A percentile compares a stretch with the other conserved stretches of the same genome.
These are phyloP conservation scores for Colletes collaris DNA, from an alignment of 2,888 invertebrate species.

Conservation along the genomic window DNA sequence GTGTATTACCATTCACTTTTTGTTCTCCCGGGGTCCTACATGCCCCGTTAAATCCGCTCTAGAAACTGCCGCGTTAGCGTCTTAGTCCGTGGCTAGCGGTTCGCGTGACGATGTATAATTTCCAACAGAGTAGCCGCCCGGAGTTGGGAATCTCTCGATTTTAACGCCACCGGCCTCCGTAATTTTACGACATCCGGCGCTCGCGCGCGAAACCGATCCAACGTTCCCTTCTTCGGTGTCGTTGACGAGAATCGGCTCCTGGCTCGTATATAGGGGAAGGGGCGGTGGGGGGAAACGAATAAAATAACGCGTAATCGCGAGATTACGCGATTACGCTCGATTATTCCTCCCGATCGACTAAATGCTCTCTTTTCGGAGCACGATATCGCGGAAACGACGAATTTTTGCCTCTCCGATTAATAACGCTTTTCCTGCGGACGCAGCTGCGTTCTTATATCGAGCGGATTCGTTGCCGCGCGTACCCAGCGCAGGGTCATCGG, in stretches of 20 bases:
- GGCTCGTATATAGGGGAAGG: not conserved
- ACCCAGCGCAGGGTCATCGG: not conserved
- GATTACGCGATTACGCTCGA: conserved; percentile 31
- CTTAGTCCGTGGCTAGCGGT: conserved; percentile 36
- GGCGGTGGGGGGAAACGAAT: conserved; percentile 3
- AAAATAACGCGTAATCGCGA: conserved; percentile 51
- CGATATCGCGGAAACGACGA: conserved; percentile 25
- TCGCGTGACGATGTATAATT: conserved; percentile 59
- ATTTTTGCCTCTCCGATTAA: conserved; percentile 25
- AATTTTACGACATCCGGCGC: conserved; percentile 53
- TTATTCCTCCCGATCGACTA: not conserved
- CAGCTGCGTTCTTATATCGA: conserved; percentile 10
- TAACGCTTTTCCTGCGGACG: conserved; percentile 40
- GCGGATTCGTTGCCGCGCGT: conserved; percentile 6
- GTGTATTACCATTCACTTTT: conserved; percentile 55
- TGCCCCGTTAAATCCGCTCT: conserved; percentile 65
- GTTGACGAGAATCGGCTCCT: conserved; percentile 14
- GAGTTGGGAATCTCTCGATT: conserved; percentile 20
- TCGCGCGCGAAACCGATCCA: not conserved
- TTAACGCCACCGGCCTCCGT: conserved; percentile 19
- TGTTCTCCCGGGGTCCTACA: conserved; percentile 34
- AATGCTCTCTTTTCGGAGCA: not conserved
- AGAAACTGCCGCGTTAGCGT: conserved; percentile 45
- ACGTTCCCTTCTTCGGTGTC: not conserved
- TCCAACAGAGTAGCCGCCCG: conserved; percentile 21